phyloP scores from a whole-genome alignment of 2,888 invertebrate species.

The Thera obeliscata region DNA sequence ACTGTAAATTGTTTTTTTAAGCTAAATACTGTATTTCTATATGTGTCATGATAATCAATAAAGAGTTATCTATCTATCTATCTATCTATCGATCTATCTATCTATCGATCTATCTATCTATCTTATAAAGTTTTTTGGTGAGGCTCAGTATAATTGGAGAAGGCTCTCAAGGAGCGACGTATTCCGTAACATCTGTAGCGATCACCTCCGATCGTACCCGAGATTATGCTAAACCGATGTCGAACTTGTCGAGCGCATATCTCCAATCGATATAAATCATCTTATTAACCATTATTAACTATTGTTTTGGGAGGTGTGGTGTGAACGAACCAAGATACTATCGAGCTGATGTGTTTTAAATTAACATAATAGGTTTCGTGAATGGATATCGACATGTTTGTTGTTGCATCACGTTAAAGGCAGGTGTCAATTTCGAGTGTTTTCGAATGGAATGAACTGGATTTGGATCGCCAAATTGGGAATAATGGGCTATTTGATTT shows the following conservation, averaged over 20 bases:
- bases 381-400: conserved; percentile 80
- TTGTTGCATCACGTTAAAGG: conserved; percentile 54
- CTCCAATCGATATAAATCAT: conserved; percentile 83
- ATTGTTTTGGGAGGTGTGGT: conserved; percentile 85
- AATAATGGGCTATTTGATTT: conserved; percentile 9
- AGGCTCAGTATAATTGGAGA: not conserved
- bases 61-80: too few species aligned
- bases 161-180: conserved; percentile 38
- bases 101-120: too few species aligned
- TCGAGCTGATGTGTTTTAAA: conserved; percentile 83
- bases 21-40: too few species aligned
- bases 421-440: conserved; percentile 36
- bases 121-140: not conserved
- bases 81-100: too few species aligned
- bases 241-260: conserved; percentile 78
- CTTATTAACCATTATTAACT: conserved; percentile 85
- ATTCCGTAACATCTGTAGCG: conserved; percentile 72
- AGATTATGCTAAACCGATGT: conserved; percentile 84
- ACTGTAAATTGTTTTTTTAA: too few species aligned
- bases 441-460: conserved; percentile 17
- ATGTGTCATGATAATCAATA: too few species aligned
- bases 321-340: conserved; percentile 81
- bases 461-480: conserved; percentile 16
- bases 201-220: conserved; percentile 70
- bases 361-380: conserved; percentile 85